phyloP scores from a whole-genome alignment of 2,113 vertebrate species.

The Tragelaphus strepsiceros region DNA sequence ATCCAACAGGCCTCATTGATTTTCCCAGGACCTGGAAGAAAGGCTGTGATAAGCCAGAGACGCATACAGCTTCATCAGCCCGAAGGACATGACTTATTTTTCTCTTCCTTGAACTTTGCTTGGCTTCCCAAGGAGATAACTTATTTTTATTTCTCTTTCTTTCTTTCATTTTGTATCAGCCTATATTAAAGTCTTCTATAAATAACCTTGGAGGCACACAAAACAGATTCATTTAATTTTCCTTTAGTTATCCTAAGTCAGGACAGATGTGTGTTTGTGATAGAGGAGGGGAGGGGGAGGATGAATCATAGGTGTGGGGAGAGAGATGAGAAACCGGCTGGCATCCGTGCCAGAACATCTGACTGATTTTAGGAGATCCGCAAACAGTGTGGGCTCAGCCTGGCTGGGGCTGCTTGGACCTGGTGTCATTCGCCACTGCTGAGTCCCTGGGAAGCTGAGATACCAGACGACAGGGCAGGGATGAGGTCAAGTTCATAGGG shows the following conservation, averaged over 20 bases:
- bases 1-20: constrained; percentile 61
- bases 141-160: constrained; percentile 65
- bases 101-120: constrained; percentile 62
- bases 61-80: constrained; percentile 56
- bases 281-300: not conserved
- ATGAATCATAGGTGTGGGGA: constrained; percentile 57
- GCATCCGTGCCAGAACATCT: not conserved
- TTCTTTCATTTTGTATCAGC: constrained; percentile 70
- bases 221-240: constrained; percentile 69
- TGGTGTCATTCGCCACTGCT: not conserved
- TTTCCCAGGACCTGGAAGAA: constrained; percentile 51
- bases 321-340: not conserved
- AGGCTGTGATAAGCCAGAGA: constrained; percentile 56
- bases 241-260: constrained; percentile 65
- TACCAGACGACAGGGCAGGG: not conserved
- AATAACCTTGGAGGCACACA: constrained; percentile 64
- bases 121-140: constrained; percentile 59
- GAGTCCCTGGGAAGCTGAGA: not conserved
- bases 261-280: constrained; percentile 70
- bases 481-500: not conserved
- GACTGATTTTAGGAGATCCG: not conserved
- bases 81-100: constrained; percentile 68
- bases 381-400: not conserved
- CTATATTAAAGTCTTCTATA: constrained; percentile 67
- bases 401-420: not conserved